A percentile compares a stretch with the other conserved stretches of the same genome.
phyloP scores from a whole-genome alignment of 2,113 vertebrate genomes.

The Clinocottus analis region DNA sequence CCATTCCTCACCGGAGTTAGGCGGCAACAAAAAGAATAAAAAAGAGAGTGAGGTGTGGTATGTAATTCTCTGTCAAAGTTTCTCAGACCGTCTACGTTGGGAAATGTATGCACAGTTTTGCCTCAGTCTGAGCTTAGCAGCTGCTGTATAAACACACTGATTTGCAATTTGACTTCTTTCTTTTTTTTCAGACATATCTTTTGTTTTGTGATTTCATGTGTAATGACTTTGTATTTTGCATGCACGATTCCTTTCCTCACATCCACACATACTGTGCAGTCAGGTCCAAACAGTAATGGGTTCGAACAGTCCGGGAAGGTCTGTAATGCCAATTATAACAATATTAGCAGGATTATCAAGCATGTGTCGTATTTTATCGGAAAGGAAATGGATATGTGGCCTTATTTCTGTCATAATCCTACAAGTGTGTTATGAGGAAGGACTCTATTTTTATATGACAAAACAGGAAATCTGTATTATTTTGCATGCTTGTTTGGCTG shows the following conservation, averaged over 20 bases:
- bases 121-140: conserved; percentile 4
- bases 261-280: background rate
- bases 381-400: conserved; percentile 70
- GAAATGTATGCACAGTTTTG: background rate
- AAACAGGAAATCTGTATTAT: conserved; percentile 37
- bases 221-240: conserved; percentile 12
- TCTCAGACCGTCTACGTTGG: background rate
- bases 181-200: background rate
- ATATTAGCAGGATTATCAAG: conserved; percentile 21
- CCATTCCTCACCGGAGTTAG: background rate
- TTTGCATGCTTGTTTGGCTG: conserved; percentile 62
- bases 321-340: background rate
- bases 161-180: background rate
- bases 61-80: background rate
- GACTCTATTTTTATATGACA: conserved; percentile 73
- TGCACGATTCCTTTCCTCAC: background rate
- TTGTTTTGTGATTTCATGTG: background rate
- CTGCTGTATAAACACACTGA: conserved; percentile 6
- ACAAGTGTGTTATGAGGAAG: conserved; percentile 47
- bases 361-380: conserved; percentile 39
- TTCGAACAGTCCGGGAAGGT: too few species aligned
- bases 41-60: background rate
- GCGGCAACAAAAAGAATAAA: background rate
- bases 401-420: conserved; percentile 70
- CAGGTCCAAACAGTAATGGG: too few species aligned